Base-by-base conservation (phyloP, 2,888 invertebrate species). In the Atethmia centrago region DNA sequence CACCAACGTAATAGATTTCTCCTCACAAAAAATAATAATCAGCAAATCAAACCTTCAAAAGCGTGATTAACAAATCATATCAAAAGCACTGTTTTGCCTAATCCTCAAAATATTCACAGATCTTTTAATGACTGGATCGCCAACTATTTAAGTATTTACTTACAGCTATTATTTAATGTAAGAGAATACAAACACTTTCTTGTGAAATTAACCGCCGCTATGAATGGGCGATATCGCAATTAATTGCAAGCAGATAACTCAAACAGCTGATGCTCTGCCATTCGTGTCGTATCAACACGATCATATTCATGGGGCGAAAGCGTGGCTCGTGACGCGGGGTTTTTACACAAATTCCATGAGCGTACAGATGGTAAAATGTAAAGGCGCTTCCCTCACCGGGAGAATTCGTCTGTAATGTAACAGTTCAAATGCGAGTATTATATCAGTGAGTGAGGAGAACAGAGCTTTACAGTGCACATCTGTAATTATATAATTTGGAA, bases 221-320 rank as follows among this genome's bases (percentile, higher is more conserved):
- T 92, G 91, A 93, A 93, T 93, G 92, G 90, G 92, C 89, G 92
- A 92, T 92, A 93, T 91, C 89, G 89, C 92, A 91, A 88, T 90
- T 91, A 92, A 94, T 93, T 92, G 91, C 91, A 75, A 85, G 88
- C 88, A 92, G 91, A 93, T 92, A 91, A 89, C 89, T 92, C 87
- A 88, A 94, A 94, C 95, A 95, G 94, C 94, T 95, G 95, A 94
- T 94, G 93, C 89, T 90, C 92, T 88, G 91, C 90, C 91, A 91
- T 87, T 93, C 94, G 93, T 93, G 90, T 90, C 92, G 92, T 88
- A 89, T 89, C 88, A 86, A 89, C 91, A 92, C 93, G 92, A 91
- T 90, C 88, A 82, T 89, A 92, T 91, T 91, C 91, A 92, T 90
- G 90, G 91, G 90, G 92, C 92, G 94, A 94, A 94, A 95, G 94